Conservation (phyloP, 2,888 invertebrate genomes). For the Neoitamus cyanurus region DNA sequence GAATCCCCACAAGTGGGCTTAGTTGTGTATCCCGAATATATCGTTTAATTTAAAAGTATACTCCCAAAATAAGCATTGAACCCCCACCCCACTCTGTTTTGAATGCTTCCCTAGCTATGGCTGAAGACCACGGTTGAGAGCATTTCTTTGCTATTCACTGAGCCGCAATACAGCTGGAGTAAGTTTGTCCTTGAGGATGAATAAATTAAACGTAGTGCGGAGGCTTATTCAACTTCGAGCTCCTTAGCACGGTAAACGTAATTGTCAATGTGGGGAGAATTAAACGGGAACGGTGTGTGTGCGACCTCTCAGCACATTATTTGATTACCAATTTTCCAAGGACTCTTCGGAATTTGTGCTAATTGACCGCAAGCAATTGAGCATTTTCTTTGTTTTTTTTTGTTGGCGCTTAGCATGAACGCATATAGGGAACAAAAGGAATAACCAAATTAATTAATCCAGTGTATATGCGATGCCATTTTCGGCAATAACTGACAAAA, state of each 20-base stretch:
- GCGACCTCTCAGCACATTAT: too few relatives aligned
- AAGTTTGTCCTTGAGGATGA: not conserved
- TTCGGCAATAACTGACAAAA: too few relatives aligned
- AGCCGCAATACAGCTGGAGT: not conserved
- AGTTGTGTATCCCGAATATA: not conserved
- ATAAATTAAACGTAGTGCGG: not conserved
- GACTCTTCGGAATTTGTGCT: too few relatives aligned
- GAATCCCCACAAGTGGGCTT: not conserved
- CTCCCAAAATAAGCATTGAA: not conserved
- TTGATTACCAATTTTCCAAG: too few relatives aligned
- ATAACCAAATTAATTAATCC: too few relatives aligned
- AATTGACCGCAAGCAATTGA: too few relatives aligned
- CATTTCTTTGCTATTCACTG: not conserved
- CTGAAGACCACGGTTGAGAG: not conserved
- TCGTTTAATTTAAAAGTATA: not conserved
- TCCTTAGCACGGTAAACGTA: not conserved
- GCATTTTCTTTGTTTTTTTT: too few relatives aligned
- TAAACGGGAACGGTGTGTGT: too few relatives aligned
- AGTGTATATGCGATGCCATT: too few relatives aligned
- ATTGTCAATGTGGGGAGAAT: not conserved
- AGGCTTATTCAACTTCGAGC: not conserved
- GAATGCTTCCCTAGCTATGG: not conserved
- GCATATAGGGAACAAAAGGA: too few relatives aligned
- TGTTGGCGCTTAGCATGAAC: too few relatives aligned
- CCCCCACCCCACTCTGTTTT: not conserved